Base-by-base conservation (phyloP, 2,888 invertebrate genomes). In the Nomada lathburiana region DNA sequence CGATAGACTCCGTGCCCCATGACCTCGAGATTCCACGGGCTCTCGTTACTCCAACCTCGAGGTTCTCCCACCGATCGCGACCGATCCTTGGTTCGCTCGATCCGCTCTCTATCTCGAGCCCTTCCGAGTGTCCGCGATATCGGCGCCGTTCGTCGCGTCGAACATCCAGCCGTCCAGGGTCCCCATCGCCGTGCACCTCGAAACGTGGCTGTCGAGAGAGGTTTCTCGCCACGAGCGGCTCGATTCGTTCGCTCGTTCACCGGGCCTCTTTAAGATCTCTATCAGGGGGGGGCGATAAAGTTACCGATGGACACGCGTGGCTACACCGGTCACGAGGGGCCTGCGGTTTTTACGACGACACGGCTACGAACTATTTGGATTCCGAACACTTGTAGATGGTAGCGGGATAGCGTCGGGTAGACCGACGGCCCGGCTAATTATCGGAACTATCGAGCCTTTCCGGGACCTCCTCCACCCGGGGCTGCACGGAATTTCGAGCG, bases 311-410 rank as follows among this genome's bases (percentile, higher is more conserved):
- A 84, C 86, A 82, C 86, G 84, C 82, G 88, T 77, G 86, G 79
- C 71, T 82, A 79, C 88, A 84, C 84, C 86, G 79, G 84, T 88
- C 88, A 88, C 85, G 83, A 79, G 53, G 73, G 70, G 80, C 59
- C 59, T 11, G 75, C 68, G 29, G 50, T 76, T 82, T 80, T 77
- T 77, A 77, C 77, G 69, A 71, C 76, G 80, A 80, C 62, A 74
- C 81, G 76, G 85, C 77, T 79, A 79, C 80, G 67, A 82, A 81
- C 78, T 72, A 63, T 87, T 89, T 82, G 78, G 89, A 89, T 89
- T 85, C 83, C 89, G 77, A 87, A 86, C 85, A 77, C 84, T 89
- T 85, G 89, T 90, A 90, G 90, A 90, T 90, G 82, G 77, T 26
- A 60, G 20, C 72, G 62, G 72, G 90, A 90, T 90, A 90, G 80